Evolutionary conservation across 2,888 invertebrate genomes (phyloP), one percentile per base, ranked within the genome.

Genomic region (Liopterus haemorrhoidalis): DNA sequence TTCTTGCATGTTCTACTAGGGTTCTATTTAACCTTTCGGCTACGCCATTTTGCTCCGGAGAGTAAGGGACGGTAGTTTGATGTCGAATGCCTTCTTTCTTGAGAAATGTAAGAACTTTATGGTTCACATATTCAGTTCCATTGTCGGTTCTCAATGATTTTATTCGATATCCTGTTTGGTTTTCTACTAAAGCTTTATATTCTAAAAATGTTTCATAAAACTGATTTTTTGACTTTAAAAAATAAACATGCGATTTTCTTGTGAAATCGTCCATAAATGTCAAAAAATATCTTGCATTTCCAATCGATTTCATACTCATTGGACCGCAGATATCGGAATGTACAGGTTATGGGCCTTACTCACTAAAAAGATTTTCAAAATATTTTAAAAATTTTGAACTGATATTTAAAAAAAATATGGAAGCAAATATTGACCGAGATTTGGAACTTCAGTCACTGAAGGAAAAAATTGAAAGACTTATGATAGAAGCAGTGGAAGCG

Each of bases 401-500:
- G n/a, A n/a, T n/a, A n/a, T n/a, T n/a, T n/a, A n/a, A n/a, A n/a
- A n/a, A n/a, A n/a, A n/a, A n/a, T n/a, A n/a, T n/a, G n/a, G n/a
- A n/a, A n/a, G n/a, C n/a, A n/a, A n/a, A n/a, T n/a, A n/a, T n/a
- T n/a, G n/a, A n/a, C n/a, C n/a, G n/a, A n/a, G n/a, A n/a, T n/a
- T n/a, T n/a, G n/a, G n/a, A n/a, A n/a, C n/a, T n/a, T n/a, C n/a
- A n/a, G n/a, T n/a, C n/a, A n/a, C n/a, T n/a, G n/a, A n/a, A n/a
- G n/a, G n/a, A n/a, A n/a, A n/a, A n/a, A n/a, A n/a, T n/a, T n/a
- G n/a, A n/a, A n/a, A n/a, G n/a, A n/a, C n/a, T n/a, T n/a, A n/a
- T n/a, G n/a, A n/a, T n/a, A n/a, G n/a, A n/a, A n/a, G 82, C 82
- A 81, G 81, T 79, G 81, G 81, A 82, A 79, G 81, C 81, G 80